Percentiles rank a stretch among this genome's conserved stretches.
Conservation (phyloP, 2,113 vertebrate species). For the Crotophaga sulcirostris region DNA sequence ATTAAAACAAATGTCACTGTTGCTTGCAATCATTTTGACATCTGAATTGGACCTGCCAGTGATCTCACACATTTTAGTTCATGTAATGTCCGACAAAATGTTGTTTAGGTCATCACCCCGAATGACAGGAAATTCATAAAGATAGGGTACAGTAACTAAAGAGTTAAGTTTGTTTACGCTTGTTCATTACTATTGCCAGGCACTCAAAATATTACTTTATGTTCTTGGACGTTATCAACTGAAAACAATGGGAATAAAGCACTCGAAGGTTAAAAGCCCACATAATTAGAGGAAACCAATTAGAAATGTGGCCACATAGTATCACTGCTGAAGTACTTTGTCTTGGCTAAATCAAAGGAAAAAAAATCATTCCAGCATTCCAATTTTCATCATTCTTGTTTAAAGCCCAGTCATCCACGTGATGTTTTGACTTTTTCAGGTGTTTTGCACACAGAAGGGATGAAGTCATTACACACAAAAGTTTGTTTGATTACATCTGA, state of each 20-base stretch:
- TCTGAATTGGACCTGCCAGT: background rate
- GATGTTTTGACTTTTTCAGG: background rate
- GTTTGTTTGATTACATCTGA: background rate
- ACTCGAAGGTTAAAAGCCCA: constrained; percentile 66
- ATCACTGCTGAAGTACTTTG: constrained; percentile 26
- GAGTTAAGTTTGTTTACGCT: constrained; percentile 60
- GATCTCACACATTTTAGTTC: background rate
- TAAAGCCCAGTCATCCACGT: background rate
- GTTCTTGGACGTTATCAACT: constrained; percentile 71
- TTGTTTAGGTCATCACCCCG: constrained; percentile 56
- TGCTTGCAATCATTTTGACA: background rate
- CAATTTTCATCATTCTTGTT: background rate
- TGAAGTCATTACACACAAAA: background rate
- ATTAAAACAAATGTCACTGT: background rate
- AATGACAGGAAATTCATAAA: constrained; percentile 72
- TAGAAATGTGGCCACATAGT: constrained; percentile 60
- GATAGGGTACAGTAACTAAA: constrained; percentile 28
- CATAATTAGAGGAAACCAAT: constrained; percentile 77
- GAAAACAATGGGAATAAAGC: constrained; percentile 75
- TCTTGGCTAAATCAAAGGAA: background rate
- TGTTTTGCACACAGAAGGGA: background rate
- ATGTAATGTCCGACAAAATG: background rate
- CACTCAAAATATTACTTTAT: constrained; percentile 62
- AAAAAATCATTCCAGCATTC: background rate
- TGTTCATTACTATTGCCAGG: constrained; percentile 58